Evolutionary conservation across 2,797 vertebrate species (phyloP).

Genomic region (Semotilus atromaculatus): DNA sequence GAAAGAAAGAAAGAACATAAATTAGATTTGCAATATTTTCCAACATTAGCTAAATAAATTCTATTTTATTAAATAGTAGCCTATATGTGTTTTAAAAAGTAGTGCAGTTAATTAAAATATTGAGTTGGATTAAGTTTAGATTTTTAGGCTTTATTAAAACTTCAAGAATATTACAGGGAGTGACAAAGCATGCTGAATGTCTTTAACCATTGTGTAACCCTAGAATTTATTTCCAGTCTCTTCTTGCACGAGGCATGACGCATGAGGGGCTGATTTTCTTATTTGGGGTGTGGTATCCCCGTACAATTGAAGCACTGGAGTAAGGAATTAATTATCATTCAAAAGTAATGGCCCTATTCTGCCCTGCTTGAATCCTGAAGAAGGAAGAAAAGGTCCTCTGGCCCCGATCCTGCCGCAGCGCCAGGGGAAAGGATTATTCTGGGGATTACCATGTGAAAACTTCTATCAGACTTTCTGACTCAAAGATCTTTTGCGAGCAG

Average conservation of each 20-base stretch:
- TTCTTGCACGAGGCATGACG: slow-evolving; percentile 63
- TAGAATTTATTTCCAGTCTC: slow-evolving; percentile 58
- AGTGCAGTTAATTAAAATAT: neutral
- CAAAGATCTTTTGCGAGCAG: slow-evolving; percentile 77
- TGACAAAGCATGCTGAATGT: slow-evolving; percentile 53
- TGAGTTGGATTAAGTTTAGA: neutral
- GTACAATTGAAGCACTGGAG: slow-evolving; percentile 72
- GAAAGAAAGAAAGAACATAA: slow-evolving; percentile 4
- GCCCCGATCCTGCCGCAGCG: slow-evolving; percentile 71
- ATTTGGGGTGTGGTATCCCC: slow-evolving; percentile 64
- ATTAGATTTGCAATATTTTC: neutral
- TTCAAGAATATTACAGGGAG: neutral
- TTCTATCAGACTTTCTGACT: slow-evolving; percentile 84
- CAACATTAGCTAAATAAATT: neutral
- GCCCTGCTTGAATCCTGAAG: slow-evolving; percentile 66
- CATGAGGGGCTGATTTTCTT: slow-evolving; percentile 64
- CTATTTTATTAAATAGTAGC: neutral
- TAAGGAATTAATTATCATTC: slow-evolving; percentile 75
- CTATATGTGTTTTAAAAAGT: neutral
- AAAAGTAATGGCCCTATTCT: slow-evolving; percentile 71
- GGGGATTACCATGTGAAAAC: slow-evolving; percentile 90
- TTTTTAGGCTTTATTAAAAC: neutral
- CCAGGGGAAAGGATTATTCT: slow-evolving; percentile 82
- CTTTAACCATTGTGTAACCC: slow-evolving; percentile 56
- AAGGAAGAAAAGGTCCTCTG: slow-evolving; percentile 69